These are phyloP conservation scores for Temnothorax ravouxi DNA, from an alignment of 2,888 invertebrate species.

Conservation along the genomic window DNA sequence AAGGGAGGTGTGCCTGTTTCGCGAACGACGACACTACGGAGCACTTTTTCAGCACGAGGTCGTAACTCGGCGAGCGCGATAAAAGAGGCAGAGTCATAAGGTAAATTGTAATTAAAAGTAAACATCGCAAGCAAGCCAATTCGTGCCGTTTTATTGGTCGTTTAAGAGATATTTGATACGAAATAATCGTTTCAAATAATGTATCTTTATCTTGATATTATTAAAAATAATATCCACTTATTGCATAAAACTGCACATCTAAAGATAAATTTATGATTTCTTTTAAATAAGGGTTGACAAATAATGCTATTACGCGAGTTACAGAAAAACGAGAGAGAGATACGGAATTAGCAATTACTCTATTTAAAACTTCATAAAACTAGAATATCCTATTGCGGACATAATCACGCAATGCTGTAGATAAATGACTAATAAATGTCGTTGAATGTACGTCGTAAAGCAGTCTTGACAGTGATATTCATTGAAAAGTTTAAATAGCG, in stretches of 20 bases:
- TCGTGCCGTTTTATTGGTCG: conserved; percentile 1
- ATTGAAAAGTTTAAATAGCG: conserved; percentile 67
- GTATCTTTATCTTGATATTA: background rate
- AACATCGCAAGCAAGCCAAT: conserved; percentile 11
- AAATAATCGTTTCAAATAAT: background rate
- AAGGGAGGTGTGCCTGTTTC: conserved; percentile 50
- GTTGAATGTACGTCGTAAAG: conserved; percentile 38
- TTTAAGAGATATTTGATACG: conserved; percentile 21
- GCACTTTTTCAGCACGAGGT: conserved; percentile 42
- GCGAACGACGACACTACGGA: conserved; percentile 27
- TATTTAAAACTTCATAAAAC: conserved; percentile 32
- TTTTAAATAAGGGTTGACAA: background rate
- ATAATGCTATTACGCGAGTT: background rate
- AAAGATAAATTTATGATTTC: conserved; percentile 37
- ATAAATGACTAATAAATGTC: background rate
- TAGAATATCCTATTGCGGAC: conserved; percentile 1
- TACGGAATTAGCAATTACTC: background rate
- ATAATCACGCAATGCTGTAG: background rate
- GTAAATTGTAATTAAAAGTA: conserved; percentile 53
- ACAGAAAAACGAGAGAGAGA: conserved; percentile 2
- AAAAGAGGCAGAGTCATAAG: conserved; percentile 36
- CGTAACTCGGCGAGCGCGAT: conserved; percentile 13
- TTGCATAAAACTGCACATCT: background rate
- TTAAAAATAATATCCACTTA: background rate
- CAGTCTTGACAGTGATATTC: conserved; percentile 35